phyloP scores from a whole-genome alignment of 2,888 invertebrate species.

The Epinotia brunnichana region DNA sequence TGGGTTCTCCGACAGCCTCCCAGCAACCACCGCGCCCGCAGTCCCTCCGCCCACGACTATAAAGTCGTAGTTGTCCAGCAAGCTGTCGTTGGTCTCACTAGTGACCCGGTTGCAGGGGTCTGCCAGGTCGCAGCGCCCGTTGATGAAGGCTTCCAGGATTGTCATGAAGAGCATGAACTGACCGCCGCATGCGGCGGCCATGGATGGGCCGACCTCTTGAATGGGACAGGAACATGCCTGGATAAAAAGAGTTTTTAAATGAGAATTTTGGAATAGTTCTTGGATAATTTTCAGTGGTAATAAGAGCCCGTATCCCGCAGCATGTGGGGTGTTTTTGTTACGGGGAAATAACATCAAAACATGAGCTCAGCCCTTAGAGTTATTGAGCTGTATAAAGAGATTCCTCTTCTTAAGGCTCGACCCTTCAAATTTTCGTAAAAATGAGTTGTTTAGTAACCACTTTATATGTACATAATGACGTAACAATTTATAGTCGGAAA shows the following conservation, averaged over 20 bases:
- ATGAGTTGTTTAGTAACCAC: too few relatives aligned
- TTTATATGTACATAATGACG: too few relatives aligned
- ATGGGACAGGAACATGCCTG: conserved; percentile 83
- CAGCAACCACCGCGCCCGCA: conserved; percentile 86
- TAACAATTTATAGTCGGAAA: too few relatives aligned
- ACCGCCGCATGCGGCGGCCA: conserved; percentile 84
- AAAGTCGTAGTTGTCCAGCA: conserved; percentile 85
- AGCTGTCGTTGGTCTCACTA: conserved; percentile 59
- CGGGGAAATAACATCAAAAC: too few relatives aligned
- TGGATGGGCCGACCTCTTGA: conserved; percentile 82
- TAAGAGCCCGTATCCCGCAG: too few relatives aligned
- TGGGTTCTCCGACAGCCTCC: conserved; percentile 85
- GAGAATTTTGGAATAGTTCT: background rate
- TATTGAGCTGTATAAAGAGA: too few relatives aligned
- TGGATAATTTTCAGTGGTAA: too few relatives aligned
- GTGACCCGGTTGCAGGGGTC: conserved; percentile 85
- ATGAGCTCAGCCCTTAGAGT: too few relatives aligned
- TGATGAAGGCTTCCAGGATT: conserved; percentile 85
- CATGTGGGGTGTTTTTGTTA: too few relatives aligned
- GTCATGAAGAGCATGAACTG: conserved; percentile 86
- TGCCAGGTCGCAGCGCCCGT: conserved; percentile 82
- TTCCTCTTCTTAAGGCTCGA: too few relatives aligned
- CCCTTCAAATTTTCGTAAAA: too few relatives aligned
- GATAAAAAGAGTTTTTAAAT: conserved; percentile 40
- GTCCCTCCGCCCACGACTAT: conserved; percentile 87